A percentile compares a stretch with the other conserved stretches of the same genome.
phyloP scores from a whole-genome alignment of 2,888 invertebrate species.

The Eristalis arbustorum region DNA sequence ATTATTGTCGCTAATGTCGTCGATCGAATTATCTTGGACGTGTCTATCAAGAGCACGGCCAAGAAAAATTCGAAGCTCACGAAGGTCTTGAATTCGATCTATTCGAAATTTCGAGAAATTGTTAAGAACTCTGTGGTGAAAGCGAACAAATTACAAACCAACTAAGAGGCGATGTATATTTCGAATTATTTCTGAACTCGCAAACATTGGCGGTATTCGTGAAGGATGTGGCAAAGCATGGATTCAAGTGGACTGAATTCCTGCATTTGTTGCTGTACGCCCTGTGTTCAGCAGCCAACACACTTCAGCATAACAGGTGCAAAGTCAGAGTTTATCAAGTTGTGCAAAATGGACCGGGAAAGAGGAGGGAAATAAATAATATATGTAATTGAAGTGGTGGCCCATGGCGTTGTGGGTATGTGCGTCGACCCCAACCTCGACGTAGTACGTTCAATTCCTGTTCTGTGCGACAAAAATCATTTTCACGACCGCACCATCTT shows the following conservation, averaged over 20 bases:
- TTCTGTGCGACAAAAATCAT: too few species aligned
- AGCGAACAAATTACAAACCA: neutral
- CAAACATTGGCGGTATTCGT: slow-evolving; percentile 55
- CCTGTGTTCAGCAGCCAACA: slow-evolving; percentile 48
- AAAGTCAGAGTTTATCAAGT: slow-evolving; percentile 48
- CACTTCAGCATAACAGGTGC: slow-evolving; percentile 55
- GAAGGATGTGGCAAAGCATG: slow-evolving; percentile 38
- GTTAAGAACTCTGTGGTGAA: slow-evolving; percentile 51
- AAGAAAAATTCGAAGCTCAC: slow-evolving; percentile 36
- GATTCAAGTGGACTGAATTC: slow-evolving; percentile 60
- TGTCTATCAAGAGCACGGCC: slow-evolving; percentile 20
- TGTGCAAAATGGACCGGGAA: slow-evolving; percentile 34
- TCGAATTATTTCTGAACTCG: slow-evolving; percentile 34
- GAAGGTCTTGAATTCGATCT: slow-evolving; percentile 54
- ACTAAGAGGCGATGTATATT: too few species aligned
- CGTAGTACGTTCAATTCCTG: too few species aligned
- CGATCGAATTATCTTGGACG: neutral
- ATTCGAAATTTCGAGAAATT: slow-evolving; percentile 49
- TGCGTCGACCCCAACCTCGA: too few species aligned
- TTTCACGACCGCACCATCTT: too few species aligned
- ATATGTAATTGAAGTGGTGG: too few species aligned
- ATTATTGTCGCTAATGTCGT: slow-evolving; percentile 3
- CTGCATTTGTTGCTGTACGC: slow-evolving; percentile 47
- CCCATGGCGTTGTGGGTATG: too few species aligned
- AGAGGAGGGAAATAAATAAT: neutral